Percentiles rank a stretch among this genome's conserved stretches.
phyloP scores from a whole-genome alignment of 2,888 invertebrate species.

The Arge pagana region DNA sequence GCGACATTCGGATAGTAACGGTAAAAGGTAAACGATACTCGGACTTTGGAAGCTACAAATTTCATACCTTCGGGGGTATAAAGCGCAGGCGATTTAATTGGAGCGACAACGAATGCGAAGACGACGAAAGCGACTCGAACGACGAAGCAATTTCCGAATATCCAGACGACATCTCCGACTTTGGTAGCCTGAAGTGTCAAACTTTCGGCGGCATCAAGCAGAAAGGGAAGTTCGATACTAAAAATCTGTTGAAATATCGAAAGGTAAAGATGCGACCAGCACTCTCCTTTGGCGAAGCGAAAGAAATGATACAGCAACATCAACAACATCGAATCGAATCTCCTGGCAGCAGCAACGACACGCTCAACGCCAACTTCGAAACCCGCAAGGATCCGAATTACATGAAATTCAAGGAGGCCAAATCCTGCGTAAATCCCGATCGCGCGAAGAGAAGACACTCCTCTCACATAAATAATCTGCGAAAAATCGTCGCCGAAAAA shows the following conservation, averaged over 20 bases:
- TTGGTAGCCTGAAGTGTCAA: slow-evolving; percentile 39
- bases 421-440: not conserved
- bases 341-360: not conserved
- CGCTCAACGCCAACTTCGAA: not conserved
- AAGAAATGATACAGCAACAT: not conserved
- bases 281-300: slow-evolving; percentile 7
- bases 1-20: slow-evolving; percentile 30
- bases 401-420: slow-evolving; percentile 6
- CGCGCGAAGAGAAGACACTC: slow-evolving; percentile 5
- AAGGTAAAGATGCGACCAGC: slow-evolving; percentile 15
- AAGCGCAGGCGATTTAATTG: slow-evolving; percentile 26
- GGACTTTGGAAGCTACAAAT: slow-evolving; percentile 36
- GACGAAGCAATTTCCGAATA: slow-evolving; percentile 28
- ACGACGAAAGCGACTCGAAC: slow-evolving; percentile 55
- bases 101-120: slow-evolving; percentile 55
- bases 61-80: slow-evolving; percentile 47
- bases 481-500: slow-evolving; percentile 3
- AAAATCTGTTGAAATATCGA: slow-evolving; percentile 11
- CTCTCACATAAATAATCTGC: not conserved
- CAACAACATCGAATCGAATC: not conserved
- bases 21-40: slow-evolving; percentile 38
- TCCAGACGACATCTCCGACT: slow-evolving; percentile 26
- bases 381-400: slow-evolving; percentile 12
- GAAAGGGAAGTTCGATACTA: slow-evolving; percentile 10
- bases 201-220: slow-evolving; percentile 47